Base-by-base conservation (phyloP, 2,888 invertebrate genomes). In the Anagyrus pseudococci region DNA sequence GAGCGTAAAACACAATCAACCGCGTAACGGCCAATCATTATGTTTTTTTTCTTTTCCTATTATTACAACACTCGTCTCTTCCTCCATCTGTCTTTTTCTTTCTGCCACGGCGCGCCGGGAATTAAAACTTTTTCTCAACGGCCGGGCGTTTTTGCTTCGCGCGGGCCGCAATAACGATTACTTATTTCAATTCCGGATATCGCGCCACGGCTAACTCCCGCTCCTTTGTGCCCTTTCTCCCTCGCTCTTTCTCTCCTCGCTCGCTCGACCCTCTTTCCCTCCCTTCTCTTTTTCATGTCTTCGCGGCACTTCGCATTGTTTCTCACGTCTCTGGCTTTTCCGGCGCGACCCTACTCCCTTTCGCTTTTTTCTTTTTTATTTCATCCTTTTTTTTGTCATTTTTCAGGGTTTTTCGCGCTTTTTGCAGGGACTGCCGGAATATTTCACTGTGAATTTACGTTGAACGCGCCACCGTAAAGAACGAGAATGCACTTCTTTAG, bases 151-250 rank as follows among this genome's bases (percentile, higher is more conserved):
- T n/a, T n/a, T n/a, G n/a, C n/a, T n/a, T n/a, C n/a, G n/a, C n/a
- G n/a, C n/a, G n/a, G n/a, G 23, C 53, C 25, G 46, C 62, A 64
- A 61, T 64, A 68, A 67, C 62, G 62, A 68, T 62, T 66, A 68
- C 61, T 64, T 64, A 66, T 68, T 68, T 58, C 64, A 53, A 55
- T 64, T 64, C 54, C 50, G 62, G 60, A 67, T 64, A 68, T 67
- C 58, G 55, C 66, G 56, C 48, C 59, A 52, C 57, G 52, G 43
- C 62, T 55, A 26, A n/a, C 53, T 48, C 25, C 46, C 41, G 22
- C 40, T 41, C 56, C 50, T 52, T 50, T 33, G 20, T 40, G 10
- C 64, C 43, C 29, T 56, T 47, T 33, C 40, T 44, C 52, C 52
- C 58, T 40, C 29, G 8, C n/a, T 48, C 48, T 47, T 43, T 55